phyloP scores from a whole-genome alignment of 2,113 vertebrate genomes.

The Hepsetus odoe region DNA sequence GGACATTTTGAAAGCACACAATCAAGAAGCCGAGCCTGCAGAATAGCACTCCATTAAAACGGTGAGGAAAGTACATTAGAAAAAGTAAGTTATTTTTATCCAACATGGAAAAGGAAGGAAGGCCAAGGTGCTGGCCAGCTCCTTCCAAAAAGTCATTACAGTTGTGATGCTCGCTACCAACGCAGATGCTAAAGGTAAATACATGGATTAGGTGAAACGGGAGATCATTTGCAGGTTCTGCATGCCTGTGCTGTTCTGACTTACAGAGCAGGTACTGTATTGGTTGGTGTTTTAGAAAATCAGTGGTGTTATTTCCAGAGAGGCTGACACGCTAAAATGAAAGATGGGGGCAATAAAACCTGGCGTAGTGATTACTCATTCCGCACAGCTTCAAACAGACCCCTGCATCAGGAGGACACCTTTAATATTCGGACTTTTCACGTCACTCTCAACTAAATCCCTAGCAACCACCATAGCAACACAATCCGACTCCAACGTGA shows the following conservation, averaged over 20 bases:
- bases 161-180: not conserved
- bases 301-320: slow-evolving; percentile 64
- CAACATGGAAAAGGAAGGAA: not conserved
- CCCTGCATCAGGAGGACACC: slow-evolving; percentile 75
- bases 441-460: slow-evolving; percentile 79
- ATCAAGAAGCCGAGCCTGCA: slow-evolving; percentile 21
- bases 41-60: slow-evolving; percentile 23
- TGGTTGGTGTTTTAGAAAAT: slow-evolving; percentile 64
- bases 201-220: not conserved
- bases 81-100: not conserved
- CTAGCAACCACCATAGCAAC: slow-evolving; percentile 84
- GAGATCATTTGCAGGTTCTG: not conserved
- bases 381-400: slow-evolving; percentile 66
- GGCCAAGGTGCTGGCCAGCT: not conserved
- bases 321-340: slow-evolving; percentile 64
- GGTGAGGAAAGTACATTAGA: slow-evolving; percentile 36
- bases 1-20: slow-evolving; percentile 53
- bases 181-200: not conserved
- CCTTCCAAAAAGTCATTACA: not conserved
- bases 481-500: slow-evolving; percentile 76
- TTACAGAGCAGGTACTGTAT: slow-evolving; percentile 27
- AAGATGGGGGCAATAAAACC: slow-evolving; percentile 47
- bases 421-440: slow-evolving; percentile 81
- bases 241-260: slow-evolving; percentile 11
- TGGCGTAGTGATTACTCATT: slow-evolving; percentile 69